Base-by-base conservation (phyloP, 2,888 invertebrate genomes). In the Amphimallon solstitiale region DNA sequence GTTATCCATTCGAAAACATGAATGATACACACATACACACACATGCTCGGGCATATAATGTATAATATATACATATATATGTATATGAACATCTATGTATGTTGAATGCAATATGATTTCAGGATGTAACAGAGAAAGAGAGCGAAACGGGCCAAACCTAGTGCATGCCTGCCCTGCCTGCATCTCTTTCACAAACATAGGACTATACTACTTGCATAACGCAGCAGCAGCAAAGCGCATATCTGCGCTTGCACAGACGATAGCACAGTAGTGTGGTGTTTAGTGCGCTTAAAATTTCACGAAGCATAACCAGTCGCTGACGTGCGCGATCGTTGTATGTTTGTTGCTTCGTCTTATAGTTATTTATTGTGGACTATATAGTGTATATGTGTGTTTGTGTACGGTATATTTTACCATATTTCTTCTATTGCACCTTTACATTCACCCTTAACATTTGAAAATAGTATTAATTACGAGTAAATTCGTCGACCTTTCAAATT, bases 181-280 rank as follows among this genome's bases (percentile, higher is more conserved):
- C 54, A 54, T 35, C 59, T 23, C 56, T 43, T 59, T 59, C 43
- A 19, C 56, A 43, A 51, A 45, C 38, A 12, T 40, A 12, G 40
- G 40, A 51, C 49, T 38, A 23, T 29, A 49, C 62, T 49, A 62
- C 40, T 51, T 62, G 62, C 70, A 70, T 66, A 68, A 67, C 66
- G 63, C 69, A 65, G 34, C 56, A 66, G 67, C 65, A 60, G 62
- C 62, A 63, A 67, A 52, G 66, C 66, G 63, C 69, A 68, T 70
- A 72, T 68, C 72, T 68, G 77, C 72, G 70, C 71, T 67, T 66
- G 67, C 72, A 72, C 69, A 73, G 72, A 67, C 73, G 72, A 73
- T 74, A 68, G 70, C 69, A 14, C 15, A 43, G 21, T 21, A 38
- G 43, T 40, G 21, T 38, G 10, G 15, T 45, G 56, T 45, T 40